Conservation (phyloP, 1,140 invertebrate species). For the Nautilus pompilius region DNA sequence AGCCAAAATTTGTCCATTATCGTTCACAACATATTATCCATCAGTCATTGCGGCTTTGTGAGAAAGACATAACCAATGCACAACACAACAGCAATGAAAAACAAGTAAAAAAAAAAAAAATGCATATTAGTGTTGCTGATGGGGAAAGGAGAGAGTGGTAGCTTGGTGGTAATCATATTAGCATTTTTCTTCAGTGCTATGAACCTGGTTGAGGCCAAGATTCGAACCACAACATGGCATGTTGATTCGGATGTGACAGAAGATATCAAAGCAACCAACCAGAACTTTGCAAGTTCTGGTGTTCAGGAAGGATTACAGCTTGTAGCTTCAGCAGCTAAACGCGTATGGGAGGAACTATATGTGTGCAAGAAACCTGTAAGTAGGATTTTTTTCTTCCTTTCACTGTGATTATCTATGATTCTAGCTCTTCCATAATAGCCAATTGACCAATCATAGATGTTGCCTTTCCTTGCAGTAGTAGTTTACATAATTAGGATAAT, state of each 20-base stretch:
- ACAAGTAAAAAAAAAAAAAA: no score
- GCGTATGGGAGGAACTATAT: conserved; percentile 97
- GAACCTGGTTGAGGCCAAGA: conserved; percentile 28
- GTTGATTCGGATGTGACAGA: conserved; percentile 65
- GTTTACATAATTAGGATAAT: no score
- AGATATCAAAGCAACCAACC: conserved; percentile 12
- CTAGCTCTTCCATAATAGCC: no score
- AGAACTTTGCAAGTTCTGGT: conserved; percentile 22
- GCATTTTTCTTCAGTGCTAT: conserved; percentile 18
- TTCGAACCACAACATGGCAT: conserved; percentile 81
- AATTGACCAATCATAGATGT: no score
- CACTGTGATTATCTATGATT: no score
- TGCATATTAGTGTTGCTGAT: neutral
- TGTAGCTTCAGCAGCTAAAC: conserved; percentile 79
- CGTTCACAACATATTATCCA: no score
- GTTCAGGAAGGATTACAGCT: conserved; percentile 77
- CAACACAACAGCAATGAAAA: no score
- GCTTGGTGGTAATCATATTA: neutral
- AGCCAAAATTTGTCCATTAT: no score
- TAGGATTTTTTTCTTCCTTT: conserved; percentile 1
- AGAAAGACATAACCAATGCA: no score
- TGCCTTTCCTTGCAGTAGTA: no score
- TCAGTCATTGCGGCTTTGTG: no score
- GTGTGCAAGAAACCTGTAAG: conserved; percentile 89
- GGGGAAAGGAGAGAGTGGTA: neutral